Evolutionary conservation across 2,888 invertebrate species (phyloP), one percentile per base, ranked within the genome.

Genomic region (Melipona beecheii): DNA sequence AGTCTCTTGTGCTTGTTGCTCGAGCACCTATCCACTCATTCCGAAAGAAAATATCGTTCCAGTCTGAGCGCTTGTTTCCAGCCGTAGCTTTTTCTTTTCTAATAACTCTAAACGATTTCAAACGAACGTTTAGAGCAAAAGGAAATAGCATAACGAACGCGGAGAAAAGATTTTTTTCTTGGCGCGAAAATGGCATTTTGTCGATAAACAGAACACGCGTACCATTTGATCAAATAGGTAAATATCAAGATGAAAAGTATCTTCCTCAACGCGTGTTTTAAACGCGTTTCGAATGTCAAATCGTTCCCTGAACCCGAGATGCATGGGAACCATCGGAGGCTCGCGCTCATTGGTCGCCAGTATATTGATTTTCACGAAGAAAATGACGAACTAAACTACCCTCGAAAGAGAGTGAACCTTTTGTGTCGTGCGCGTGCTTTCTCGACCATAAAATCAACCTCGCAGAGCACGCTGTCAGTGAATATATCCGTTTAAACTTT

Each of bases 231-330:
- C 68, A 64, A 54, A 43, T 43, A 13, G 70, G 70, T 36, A 68
- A 87, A 78, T 74, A 87, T 86, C 77, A 85, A 85, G 71, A 81
- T 85, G 86, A 82, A 85, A 89, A 87, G 82, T 84, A 64, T 49
- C 15, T 31, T 4, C 4, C 11, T 31, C 31, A 6, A n/a, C 21
- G 21, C 13, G 36, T n/a, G 36, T 31, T 21, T 27, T 21, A 27
- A 69, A 65, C 69, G 66, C 52, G 74, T 68, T 56, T 52, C 54
- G 64, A 27, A 72, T 68, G 66, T 72, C 81, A 86, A 87, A 85
- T 80, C 65, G 69, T 65, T 81, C 69, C 64, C 36, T 75, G 80
- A 75, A 43, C 21, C 11, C 27, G 79, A 80, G 86, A 80, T 79
- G 80, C 76, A 71, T 21, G 84, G 54, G 64, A 76, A 54, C 75